Evolutionary conservation across 2,888 invertebrate genomes (phyloP).

Genomic region (Drosophila multiciliata): DNA sequence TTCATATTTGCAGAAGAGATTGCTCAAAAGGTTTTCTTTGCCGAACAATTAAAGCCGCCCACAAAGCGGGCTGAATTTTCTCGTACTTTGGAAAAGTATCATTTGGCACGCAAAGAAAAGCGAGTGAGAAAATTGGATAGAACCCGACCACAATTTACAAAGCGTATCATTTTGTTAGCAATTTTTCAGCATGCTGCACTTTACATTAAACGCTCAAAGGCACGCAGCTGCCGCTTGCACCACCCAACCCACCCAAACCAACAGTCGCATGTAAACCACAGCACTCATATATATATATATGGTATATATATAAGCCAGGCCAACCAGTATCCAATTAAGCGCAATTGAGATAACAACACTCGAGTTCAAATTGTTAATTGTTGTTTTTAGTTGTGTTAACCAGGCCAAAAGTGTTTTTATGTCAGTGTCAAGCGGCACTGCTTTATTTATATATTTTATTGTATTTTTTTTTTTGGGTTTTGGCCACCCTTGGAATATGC

Average conservation of each 20-base stretch:
- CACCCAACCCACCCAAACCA: slow-evolving; percentile 18
- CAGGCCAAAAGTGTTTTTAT: slow-evolving; percentile 46
- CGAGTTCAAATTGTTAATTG: slow-evolving; percentile 56
- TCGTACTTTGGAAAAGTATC: slow-evolving; percentile 66
- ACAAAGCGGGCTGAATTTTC: slow-evolving; percentile 34
- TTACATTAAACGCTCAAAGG: slow-evolving; percentile 67
- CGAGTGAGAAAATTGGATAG: slow-evolving; percentile 74
- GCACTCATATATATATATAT: slow-evolving; percentile 7
- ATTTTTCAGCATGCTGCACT: slow-evolving; percentile 80
- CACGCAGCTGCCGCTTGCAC: slow-evolving; percentile 53
- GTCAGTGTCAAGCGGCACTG: slow-evolving; percentile 23
- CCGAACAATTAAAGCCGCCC: slow-evolving; percentile 69
- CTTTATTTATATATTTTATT: not conserved
- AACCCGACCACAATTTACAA: slow-evolving; percentile 66
- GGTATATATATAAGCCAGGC: slow-evolving; percentile 14
- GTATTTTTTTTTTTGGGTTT: not conserved
- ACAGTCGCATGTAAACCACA: slow-evolving; percentile 32
- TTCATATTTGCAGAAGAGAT: slow-evolving; percentile 14
- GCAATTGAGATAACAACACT: slow-evolving; percentile 64
- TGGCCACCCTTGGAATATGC: slow-evolving; percentile 37
- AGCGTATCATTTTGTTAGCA: slow-evolving; percentile 81
- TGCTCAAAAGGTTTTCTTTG: slow-evolving; percentile 56
- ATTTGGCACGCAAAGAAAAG: slow-evolving; percentile 79
- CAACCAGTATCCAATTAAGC: slow-evolving; percentile 58
- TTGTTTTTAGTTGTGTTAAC: slow-evolving; percentile 72